Evolutionary conservation across 2,888 invertebrate species (phyloP), one percentile per base, ranked within the genome.

Genomic region (Himalopsyche tibetana): DNA sequence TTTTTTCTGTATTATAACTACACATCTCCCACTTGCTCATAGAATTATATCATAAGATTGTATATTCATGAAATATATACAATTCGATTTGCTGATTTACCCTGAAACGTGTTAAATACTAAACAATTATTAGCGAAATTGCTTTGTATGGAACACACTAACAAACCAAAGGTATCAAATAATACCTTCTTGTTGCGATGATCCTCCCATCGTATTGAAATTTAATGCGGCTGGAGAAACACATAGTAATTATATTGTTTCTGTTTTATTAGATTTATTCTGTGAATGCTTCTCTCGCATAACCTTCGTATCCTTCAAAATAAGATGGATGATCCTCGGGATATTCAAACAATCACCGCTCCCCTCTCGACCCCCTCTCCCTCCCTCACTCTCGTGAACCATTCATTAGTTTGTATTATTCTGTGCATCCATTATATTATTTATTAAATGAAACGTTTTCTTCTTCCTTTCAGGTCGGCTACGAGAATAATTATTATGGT

Each of bases 401-500:
- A n/a, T 83, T 55, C 42, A 55, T 74, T 19, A 19, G 74, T 80
- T 40, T 80, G 36, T 63, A 63, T 63, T 63, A 63, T 63, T 19
- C 63, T 19, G 63, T 63, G 28, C 63, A 19, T 63, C 28, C 28
- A 63, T 63, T 63, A 63, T 28, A 28, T n/a, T 63, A 63, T 63
- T 74, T 36, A 51, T 51, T 51, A 51, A 51, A 74, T 74, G 5
- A 38, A 12, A 36, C 74, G n/a, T 55, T 84, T 80, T 80, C 40
- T 40, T 69, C 11, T 82, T 80, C 63, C 15, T 83, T 80, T 55
- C 84, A 84, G 84, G 12, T 55, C 86, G 42, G 86, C 86, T 86
- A 84, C 84, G 80, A 84, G 86, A 84, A 86, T 74, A 74, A 28
- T 36, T 74, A 74, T 82, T 86, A 80, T 82, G 84, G 85, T 80